Conservation (phyloP, 2,113 vertebrate genomes). For the Anolis sagrei region DNA sequence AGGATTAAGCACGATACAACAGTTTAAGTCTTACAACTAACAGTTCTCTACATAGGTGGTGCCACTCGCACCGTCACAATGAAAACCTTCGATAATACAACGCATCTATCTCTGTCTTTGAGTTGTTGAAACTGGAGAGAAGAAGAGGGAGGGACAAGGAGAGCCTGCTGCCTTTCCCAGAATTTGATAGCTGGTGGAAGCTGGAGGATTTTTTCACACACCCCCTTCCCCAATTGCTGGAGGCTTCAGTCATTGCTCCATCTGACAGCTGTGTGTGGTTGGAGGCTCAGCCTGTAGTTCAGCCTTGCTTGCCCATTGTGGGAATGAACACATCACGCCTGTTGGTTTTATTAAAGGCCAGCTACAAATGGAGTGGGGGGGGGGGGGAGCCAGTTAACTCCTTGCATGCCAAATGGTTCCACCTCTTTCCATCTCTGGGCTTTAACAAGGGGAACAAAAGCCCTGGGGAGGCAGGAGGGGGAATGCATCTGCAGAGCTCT, state of each 20-base stretch:
- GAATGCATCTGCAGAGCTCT: background rate
- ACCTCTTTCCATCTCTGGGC: background rate
- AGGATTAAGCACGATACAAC: too few relatives aligned
- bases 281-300: background rate
- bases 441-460: background rate
- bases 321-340: slow-evolving; percentile 39
- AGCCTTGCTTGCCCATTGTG: slow-evolving; percentile 17
- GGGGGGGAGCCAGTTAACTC: slow-evolving; percentile 32
- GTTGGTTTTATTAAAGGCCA: slow-evolving; percentile 32
- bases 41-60: too few relatives aligned
- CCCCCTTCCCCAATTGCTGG: slow-evolving; percentile 38
- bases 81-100: too few relatives aligned
- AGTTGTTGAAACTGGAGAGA: too few relatives aligned
- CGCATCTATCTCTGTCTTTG: too few relatives aligned
- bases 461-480: background rate
- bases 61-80: too few relatives aligned
- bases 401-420: background rate
- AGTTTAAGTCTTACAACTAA: too few relatives aligned
- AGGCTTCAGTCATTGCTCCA: slow-evolving; percentile 44
- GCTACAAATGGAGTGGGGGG: background rate
- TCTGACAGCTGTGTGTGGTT: slow-evolving; percentile 30
- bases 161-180: slow-evolving; percentile 33
- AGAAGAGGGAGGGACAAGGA: too few relatives aligned
- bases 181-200: slow-evolving; percentile 24
- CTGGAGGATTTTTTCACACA: slow-evolving; percentile 38